phyloP scores from a whole-genome alignment of 1,140 invertebrate genomes.

The Cyrtorhinus lividipennis region DNA sequence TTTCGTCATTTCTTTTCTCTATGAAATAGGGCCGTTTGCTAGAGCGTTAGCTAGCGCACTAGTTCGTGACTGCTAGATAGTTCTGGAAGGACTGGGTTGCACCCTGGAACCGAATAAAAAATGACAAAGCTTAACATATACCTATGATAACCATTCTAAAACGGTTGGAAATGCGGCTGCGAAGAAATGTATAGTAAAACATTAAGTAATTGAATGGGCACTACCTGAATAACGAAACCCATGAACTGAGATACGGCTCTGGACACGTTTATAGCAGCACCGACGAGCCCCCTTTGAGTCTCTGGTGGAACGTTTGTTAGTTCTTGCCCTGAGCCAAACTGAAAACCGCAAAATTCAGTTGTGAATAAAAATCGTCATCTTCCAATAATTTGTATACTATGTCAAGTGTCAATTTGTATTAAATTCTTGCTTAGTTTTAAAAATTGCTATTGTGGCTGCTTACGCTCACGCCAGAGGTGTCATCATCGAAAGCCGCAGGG shows the following conservation, averaged over 20 bases:
- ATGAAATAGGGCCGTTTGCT: background rate
- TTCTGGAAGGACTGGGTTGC: conserved; percentile 35
- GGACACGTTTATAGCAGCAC: conserved; percentile 52
- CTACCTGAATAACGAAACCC: conserved; percentile 54
- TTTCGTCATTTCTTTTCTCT: no score
- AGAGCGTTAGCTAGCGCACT: conserved; percentile 17
- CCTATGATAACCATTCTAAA: no score
- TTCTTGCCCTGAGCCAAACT: background rate
- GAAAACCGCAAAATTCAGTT: background rate
- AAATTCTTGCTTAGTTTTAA: no score
- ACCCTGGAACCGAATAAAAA: conserved; percentile 30
- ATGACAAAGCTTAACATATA: no score
- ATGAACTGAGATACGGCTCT: conserved; percentile 55
- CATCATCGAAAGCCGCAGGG: background rate
- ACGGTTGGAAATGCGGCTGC: no score
- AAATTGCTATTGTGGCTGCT: no score
- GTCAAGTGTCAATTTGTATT: no score
- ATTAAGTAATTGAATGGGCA: no score
- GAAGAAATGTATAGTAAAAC: no score
- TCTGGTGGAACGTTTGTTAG: conserved; percentile 5
- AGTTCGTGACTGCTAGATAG: conserved; percentile 28
- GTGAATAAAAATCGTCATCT: background rate
- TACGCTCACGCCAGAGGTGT: no score
- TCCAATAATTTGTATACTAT: no score
- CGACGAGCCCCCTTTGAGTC: conserved; percentile 33